A percentile compares a stretch with the other conserved stretches of the same genome.
phyloP scores from a whole-genome alignment of 2,888 invertebrate species.

The Lochmaea crataegi region DNA sequence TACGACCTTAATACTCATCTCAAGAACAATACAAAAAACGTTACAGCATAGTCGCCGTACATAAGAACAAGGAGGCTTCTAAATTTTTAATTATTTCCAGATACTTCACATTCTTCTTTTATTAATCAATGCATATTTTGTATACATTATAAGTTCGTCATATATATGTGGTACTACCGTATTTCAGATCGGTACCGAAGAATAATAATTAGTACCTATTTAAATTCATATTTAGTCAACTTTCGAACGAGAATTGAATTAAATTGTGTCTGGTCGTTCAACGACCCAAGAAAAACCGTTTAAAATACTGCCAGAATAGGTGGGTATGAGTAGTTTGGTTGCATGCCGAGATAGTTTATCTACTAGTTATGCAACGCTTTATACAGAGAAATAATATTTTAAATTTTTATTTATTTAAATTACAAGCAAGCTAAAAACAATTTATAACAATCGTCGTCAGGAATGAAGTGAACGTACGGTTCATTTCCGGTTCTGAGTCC shows the following conservation, averaged over 20 bases:
- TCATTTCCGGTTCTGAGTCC: conserved; percentile 57
- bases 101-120: not conserved
- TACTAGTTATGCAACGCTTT: not conserved
- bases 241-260: conserved; percentile 29
- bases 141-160: not conserved
- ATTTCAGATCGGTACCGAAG: conserved; percentile 22
- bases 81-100: no score
- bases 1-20: no score
- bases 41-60: no score
- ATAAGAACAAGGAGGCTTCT: no score
- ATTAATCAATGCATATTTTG: conserved; percentile 10
- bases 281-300: conserved; percentile 58
- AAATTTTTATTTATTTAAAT: conserved; percentile 11
- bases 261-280: conserved; percentile 46
- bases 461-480: conserved; percentile 56
- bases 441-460: conserved; percentile 56
- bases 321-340: conserved; percentile 6
- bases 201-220: conserved; percentile 32
- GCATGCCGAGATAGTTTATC: not conserved
- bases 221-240: conserved; percentile 34
- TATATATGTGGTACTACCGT: conserved; percentile 23
- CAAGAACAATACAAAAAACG: no score
- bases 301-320: conserved; percentile 18
- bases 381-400: no score
- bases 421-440: conserved; percentile 59